These are phyloP conservation scores for Calypte anna DNA, from an alignment of 2,113 vertebrate species.

Conservation along the genomic window DNA sequence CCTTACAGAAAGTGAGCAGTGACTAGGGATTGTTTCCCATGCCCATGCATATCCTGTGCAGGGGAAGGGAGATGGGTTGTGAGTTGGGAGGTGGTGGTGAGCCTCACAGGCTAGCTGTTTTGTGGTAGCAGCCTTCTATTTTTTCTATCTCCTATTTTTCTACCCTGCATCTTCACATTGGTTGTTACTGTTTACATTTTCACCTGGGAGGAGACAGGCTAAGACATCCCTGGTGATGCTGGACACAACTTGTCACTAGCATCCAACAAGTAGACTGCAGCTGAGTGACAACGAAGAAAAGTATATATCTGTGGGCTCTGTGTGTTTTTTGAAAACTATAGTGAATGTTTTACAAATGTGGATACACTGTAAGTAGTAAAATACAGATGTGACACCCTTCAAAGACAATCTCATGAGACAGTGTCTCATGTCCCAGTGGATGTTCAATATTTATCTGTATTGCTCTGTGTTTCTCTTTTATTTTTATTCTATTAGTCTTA, in stretches of 20 bases:
- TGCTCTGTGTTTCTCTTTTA: not conserved
- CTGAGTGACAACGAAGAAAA: not conserved
- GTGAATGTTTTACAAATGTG: not conserved
- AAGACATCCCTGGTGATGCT: not conserved
- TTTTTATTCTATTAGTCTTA: constrained; percentile 10
- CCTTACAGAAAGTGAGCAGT: not conserved
- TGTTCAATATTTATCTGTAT: not conserved
- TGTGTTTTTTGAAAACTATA: not conserved
- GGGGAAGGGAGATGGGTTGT: not conserved
- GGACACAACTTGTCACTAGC: not conserved
- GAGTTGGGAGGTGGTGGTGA: fast-evolving
- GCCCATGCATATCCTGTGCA: not conserved
- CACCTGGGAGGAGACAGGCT: not conserved
- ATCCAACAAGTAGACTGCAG: not conserved
- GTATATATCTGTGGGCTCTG: not conserved
- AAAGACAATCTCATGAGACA: not conserved
- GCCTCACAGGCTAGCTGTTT: not conserved
- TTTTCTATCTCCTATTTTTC: not conserved
- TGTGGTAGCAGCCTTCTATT: not conserved
- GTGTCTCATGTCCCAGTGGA: not conserved
- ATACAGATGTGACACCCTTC: not conserved
- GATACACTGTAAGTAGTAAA: not conserved
- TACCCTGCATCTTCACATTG: not conserved
- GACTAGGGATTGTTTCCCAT: not conserved
- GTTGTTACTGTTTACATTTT: not conserved